Conservation (phyloP, 2,888 invertebrate genomes). For the Notodonta ziczac region DNA sequence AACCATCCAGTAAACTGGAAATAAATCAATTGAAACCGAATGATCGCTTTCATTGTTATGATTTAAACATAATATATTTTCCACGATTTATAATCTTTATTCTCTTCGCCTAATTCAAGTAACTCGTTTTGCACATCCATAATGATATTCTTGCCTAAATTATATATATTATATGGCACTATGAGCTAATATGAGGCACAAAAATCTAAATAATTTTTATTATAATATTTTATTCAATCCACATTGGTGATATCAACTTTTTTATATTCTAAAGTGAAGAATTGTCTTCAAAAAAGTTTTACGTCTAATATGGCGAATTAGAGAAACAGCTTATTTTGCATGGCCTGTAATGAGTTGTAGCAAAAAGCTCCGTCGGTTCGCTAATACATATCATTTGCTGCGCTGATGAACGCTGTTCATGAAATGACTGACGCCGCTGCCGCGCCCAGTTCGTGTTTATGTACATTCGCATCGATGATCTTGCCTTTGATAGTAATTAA, state of each 20-base stretch:
- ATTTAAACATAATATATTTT: not conserved
- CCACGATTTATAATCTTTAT: not conserved
- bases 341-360: constrained; percentile 4
- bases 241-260: not conserved
- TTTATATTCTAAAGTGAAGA: not conserved
- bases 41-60: not conserved
- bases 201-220: not conserved
- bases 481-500: not conserved
- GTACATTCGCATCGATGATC: not conserved
- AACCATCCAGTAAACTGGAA: not conserved
- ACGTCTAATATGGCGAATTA: not conserved
- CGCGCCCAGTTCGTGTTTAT: constrained; percentile 6
- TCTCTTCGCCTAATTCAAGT: too few relatives aligned
- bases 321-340: constrained; percentile 2
- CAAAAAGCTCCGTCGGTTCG: not conserved
- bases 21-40: not conserved
- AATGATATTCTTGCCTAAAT: not conserved
- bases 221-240: not conserved
- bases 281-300: not conserved
- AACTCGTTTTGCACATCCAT: too few relatives aligned
- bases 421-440: constrained; percentile 6
- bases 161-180: not conserved
- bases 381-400: constrained; percentile 7
- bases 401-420: constrained; percentile 5
- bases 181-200: not conserved